Evolutionary conservation across 2,888 invertebrate species (phyloP), one percentile per base, ranked within the genome.

Genomic region (Melangyna quadrimaculata): DNA sequence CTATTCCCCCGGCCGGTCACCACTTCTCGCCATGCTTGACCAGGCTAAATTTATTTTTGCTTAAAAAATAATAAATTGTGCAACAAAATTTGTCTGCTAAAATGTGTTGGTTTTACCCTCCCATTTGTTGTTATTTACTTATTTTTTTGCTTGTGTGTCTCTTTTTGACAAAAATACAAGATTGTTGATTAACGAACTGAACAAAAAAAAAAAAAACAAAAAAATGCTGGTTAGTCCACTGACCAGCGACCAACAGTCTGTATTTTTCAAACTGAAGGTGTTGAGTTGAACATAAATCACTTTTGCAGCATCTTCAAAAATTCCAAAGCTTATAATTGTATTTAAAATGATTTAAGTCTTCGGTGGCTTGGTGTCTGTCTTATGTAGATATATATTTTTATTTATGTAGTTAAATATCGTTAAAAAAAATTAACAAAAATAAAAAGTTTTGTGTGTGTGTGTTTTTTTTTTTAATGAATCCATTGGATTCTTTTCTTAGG

Each of bases 221-320:
- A 61, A 78, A 77, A 65, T 53, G 22, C 48, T 65, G 55, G 53
- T 67, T 19, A 53, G 12, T n/a, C 75, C 57, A 37, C 48, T 32
- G 45, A 45, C 69, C 70, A 24, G 43, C 37, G 19, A 53, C 59
- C 61, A 81, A 24, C 63, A 55, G 51, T 67, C 48, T 67, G 35
- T 51, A 7, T 35, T 7, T 45, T 48, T 67, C 35, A 9, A 67
- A 51, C n/a, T 51, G 69, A 59, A 78, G 77, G 81, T 73, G 72
- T 32, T 48, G 67, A 73, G 63, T 65, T 63, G 51, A 43, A 43
- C 81, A 74, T 81, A 86, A 86, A 86, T 86, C 80, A 80, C 27
- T 55, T 48, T 43, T 53, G 45, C 57, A 57, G 57, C 75, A 67
- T 55, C 75, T 65, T 57, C 45, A 24, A 69, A 24, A 69, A 67